These are phyloP conservation scores for Corythoichthys intestinalis DNA, from an alignment of 2,113 vertebrate species.

Conservation along the genomic window DNA sequence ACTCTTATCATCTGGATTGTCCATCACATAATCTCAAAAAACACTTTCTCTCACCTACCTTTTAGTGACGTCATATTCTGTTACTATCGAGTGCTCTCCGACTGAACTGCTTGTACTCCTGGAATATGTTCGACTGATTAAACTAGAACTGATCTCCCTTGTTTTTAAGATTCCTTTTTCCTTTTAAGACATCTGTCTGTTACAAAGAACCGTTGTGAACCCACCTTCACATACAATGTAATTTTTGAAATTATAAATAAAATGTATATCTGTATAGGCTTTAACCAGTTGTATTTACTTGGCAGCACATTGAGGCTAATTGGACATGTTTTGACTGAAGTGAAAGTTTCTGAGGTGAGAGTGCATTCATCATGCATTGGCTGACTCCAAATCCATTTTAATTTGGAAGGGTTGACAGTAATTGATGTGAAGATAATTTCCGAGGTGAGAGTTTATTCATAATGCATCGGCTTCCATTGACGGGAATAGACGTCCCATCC, in stretches of 20 bases:
- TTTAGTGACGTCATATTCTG: constrained; percentile 32
- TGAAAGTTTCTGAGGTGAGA: too few relatives aligned
- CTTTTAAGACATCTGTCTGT: constrained; percentile 38
- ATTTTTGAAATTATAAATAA: constrained; percentile 71
- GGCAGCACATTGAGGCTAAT: not conserved
- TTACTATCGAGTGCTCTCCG: constrained; percentile 33
- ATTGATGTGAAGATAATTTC: too few relatives aligned
- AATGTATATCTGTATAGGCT: constrained; percentile 59
- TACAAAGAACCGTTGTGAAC: constrained; percentile 50
- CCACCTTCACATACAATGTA: constrained; percentile 44
- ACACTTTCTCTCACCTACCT: constrained; percentile 6
- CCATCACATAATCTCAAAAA: not conserved
- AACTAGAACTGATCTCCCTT: constrained; percentile 40
- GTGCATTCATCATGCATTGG: too few relatives aligned
- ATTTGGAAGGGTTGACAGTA: too few relatives aligned
- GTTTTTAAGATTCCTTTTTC: constrained; percentile 32
- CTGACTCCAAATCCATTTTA: too few relatives aligned
- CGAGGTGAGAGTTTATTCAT: too few relatives aligned
- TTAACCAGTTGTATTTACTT: not conserved
- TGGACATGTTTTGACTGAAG: not conserved
- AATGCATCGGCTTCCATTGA: too few relatives aligned
- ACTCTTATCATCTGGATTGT: constrained; percentile 7
- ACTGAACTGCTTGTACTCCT: constrained; percentile 44
- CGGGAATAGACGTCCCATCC: too few relatives aligned
- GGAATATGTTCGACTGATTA: constrained; percentile 41